Conservation (phyloP, 2,797 vertebrate species). For the Fistularia tabacaria region DNA sequence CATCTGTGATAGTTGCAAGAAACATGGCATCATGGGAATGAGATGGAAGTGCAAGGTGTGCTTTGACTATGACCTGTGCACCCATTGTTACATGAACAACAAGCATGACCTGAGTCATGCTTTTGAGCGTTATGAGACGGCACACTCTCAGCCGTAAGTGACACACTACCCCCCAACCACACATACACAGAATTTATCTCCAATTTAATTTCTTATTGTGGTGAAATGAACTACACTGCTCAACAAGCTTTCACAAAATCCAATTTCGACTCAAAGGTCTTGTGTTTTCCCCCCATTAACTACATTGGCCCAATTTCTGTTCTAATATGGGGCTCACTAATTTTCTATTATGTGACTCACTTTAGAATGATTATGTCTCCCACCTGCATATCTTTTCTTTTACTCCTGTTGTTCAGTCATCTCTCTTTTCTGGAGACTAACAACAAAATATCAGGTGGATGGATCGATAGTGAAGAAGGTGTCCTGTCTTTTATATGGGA, state of each 20-base stretch:
- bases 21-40: slow-evolving; percentile 96
- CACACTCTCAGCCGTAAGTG: slow-evolving; percentile 96
- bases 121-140: slow-evolving; percentile 95
- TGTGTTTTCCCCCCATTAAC: slow-evolving; percentile 5
- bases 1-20: slow-evolving; percentile 98
- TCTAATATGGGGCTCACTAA: no score
- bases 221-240: background rate
- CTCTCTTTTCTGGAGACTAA: background rate
- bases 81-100: slow-evolving; percentile 98
- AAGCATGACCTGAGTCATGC: slow-evolving; percentile 89
- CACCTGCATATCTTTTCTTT: background rate
- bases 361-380: no score
- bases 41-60: slow-evolving; percentile 98
- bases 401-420: background rate
- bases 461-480: no score
- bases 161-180: fast-evolving
- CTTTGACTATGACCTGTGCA: slow-evolving; percentile 97
- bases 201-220: slow-evolving; percentile 9
- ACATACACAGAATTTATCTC: background rate
- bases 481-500: no score
- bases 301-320: slow-evolving; percentile 2
- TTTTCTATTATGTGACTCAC: no score
- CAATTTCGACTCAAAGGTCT: background rate
- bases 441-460: background rate
- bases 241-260: no score